phyloP scores from a whole-genome alignment of 2,888 invertebrate species.

The Pandemis cinnamomeana region DNA sequence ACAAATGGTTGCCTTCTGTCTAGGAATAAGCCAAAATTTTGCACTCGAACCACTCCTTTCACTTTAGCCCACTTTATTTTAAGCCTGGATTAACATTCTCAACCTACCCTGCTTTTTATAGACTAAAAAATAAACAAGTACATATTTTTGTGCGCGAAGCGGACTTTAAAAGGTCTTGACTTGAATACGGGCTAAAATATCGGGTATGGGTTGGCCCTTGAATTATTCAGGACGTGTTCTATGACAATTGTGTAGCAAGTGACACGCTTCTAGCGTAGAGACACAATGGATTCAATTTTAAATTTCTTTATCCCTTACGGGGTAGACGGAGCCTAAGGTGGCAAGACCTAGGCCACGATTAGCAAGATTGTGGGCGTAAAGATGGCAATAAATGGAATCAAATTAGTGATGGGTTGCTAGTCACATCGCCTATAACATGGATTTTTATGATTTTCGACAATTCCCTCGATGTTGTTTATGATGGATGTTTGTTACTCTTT shows the following conservation, averaged over 20 bases:
- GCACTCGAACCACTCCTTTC: conserved; percentile 3
- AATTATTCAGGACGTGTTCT: conserved; percentile 39
- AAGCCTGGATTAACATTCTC: neutral
- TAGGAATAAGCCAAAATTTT: neutral
- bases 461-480: too few relatives aligned
- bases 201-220: conserved; percentile 40
- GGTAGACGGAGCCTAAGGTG: too few relatives aligned
- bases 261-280: neutral
- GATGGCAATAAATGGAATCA: too few relatives aligned
- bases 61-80: conserved; percentile 2
- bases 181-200: conserved; percentile 40
- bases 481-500: too few relatives aligned
- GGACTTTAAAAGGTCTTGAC: conserved; percentile 42
- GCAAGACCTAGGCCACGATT: too few relatives aligned
- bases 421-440: too few relatives aligned
- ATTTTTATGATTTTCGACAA: too few relatives aligned
- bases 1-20: neutral
- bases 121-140: conserved; percentile 19
- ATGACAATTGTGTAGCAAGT: conserved; percentile 1
- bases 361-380: too few relatives aligned
- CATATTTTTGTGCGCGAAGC: conserved; percentile 35
- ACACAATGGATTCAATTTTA: too few relatives aligned
- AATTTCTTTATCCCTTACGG: too few relatives aligned
- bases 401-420: too few relatives aligned
- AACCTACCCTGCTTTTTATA: neutral